Evolutionary conservation across 2,888 invertebrate species (phyloP).

Genomic region (Thalpophila matura): DNA sequence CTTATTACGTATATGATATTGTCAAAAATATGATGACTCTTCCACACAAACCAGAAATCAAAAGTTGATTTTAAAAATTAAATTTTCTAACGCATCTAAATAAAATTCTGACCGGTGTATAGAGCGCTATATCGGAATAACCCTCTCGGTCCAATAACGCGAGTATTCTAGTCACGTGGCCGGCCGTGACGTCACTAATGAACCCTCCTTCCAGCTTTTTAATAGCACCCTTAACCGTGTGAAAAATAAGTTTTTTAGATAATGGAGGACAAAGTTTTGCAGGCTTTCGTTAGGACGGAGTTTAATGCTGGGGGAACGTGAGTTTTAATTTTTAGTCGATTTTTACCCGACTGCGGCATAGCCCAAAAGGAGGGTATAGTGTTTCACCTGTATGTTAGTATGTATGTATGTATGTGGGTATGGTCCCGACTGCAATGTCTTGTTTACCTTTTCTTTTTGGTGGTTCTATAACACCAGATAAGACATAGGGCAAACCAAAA

Average conservation of each 20-base stretch:
- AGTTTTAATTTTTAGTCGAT: constrained; percentile 18
- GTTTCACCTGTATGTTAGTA: too few relatives aligned
- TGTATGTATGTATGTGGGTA: too few relatives aligned
- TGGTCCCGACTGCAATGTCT: too few relatives aligned
- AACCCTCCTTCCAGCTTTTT: constrained; percentile 68
- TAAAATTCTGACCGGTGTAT: constrained; percentile 27
- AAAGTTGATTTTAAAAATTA: too few relatives aligned
- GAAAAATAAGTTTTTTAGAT: constrained; percentile 64
- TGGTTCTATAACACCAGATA: too few relatives aligned
- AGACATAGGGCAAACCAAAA: too few relatives aligned
- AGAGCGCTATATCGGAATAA: constrained; percentile 28
- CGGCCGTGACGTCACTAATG: constrained; percentile 67
- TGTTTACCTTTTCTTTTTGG: too few relatives aligned
- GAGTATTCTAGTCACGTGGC: constrained; percentile 68
- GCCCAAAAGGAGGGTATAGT: too few relatives aligned
- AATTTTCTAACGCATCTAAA: constrained; percentile 15
- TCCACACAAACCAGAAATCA: too few relatives aligned
- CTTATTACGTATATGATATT: too few relatives aligned
- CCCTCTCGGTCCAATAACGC: constrained; percentile 54
- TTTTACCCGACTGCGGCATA: too few relatives aligned
- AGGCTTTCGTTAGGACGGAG: constrained; percentile 9
- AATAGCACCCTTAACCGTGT: constrained; percentile 64
- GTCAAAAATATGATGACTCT: too few relatives aligned
- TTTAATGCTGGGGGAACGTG: constrained; percentile 39
- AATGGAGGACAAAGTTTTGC: constrained; percentile 49